Evolutionary conservation across 2,888 invertebrate genomes (phyloP).

Genomic region (Lycia hirtaria): DNA sequence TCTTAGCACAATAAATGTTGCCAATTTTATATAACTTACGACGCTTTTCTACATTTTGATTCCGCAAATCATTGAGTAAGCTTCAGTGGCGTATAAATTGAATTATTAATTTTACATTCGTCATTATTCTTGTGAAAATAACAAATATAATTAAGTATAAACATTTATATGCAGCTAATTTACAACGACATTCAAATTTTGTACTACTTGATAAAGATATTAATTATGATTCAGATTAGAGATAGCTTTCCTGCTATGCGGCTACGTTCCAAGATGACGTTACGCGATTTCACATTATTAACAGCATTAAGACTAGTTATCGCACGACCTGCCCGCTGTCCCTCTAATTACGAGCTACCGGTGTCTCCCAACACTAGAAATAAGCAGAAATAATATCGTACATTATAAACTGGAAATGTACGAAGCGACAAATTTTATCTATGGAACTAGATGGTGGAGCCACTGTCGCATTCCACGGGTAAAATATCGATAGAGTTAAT

Average conservation of each 20-base stretch:
- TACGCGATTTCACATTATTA: constrained; percentile 76
- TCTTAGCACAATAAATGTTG: constrained; percentile 9
- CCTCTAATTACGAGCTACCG: constrained; percentile 76
- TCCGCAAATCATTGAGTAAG: too few species aligned
- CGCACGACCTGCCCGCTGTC: constrained; percentile 72
- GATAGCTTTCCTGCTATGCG: constrained; percentile 65
- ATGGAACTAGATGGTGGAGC: not conserved
- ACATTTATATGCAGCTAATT: not conserved
- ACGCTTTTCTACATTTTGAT: too few species aligned
- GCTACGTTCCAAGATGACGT: constrained; percentile 71
- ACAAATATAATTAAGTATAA: too few species aligned
- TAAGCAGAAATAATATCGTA: constrained; percentile 12
- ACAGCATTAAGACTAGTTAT: constrained; percentile 81
- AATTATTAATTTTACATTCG: too few species aligned
- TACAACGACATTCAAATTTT: not conserved
- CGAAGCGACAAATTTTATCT: not conserved
- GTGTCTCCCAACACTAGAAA: constrained; percentile 56
- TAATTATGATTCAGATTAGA: constrained; percentile 65
- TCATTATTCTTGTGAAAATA: too few species aligned
- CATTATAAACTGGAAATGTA: constrained; percentile 11
- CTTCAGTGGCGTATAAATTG: too few species aligned
- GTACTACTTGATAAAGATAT: constrained; percentile 37
- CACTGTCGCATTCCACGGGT: not conserved
- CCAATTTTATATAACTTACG: not conserved
- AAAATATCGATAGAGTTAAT: not conserved